Conservation (phyloP, 2,888 invertebrate genomes). For the Rhorus exstirpatorius region DNA sequence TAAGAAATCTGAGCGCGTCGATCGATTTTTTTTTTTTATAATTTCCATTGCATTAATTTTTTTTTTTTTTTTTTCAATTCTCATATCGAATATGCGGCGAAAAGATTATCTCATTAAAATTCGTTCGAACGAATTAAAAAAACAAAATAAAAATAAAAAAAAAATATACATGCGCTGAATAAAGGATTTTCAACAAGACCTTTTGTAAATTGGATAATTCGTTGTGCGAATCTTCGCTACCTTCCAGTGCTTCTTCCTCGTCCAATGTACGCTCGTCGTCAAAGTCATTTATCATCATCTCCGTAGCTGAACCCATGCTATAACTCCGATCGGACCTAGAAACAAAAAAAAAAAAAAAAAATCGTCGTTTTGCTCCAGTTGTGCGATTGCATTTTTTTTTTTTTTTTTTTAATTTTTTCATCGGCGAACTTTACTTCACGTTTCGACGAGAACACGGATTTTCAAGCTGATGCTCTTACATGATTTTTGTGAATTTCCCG, state of each 20-base stretch:
- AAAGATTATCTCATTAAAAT: too few species aligned
- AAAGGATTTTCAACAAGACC: slow-evolving; percentile 84
- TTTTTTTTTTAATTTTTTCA: too few species aligned
- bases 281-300: slow-evolving; percentile 99
- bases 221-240: slow-evolving; percentile 95
- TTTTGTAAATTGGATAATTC: slow-evolving; percentile 96
- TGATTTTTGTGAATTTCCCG: slow-evolving; percentile 51
- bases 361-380: too few species aligned
- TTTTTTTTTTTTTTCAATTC: too few species aligned
- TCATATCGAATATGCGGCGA: too few species aligned
- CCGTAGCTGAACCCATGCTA: slow-evolving; percentile 96
- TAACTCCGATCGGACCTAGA: slow-evolving; percentile 86
- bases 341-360: not conserved
- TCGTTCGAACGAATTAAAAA: not conserved
- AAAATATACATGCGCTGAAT: not conserved
- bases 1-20: too few species aligned
- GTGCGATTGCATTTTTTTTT: too few species aligned
- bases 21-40: too few species aligned
- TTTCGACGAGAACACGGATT: not conserved
- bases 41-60: too few species aligned
- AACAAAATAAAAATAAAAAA: not conserved
- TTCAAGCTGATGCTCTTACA: slow-evolving; percentile 47
- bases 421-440: too few species aligned
- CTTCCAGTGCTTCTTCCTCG: slow-evolving; percentile 98
- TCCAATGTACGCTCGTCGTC: slow-evolving; percentile 98